Evolutionary conservation across 2,888 invertebrate genomes (phyloP), one percentile per base, ranked within the genome.

Genomic region (Hirtodrosophila duncani): DNA sequence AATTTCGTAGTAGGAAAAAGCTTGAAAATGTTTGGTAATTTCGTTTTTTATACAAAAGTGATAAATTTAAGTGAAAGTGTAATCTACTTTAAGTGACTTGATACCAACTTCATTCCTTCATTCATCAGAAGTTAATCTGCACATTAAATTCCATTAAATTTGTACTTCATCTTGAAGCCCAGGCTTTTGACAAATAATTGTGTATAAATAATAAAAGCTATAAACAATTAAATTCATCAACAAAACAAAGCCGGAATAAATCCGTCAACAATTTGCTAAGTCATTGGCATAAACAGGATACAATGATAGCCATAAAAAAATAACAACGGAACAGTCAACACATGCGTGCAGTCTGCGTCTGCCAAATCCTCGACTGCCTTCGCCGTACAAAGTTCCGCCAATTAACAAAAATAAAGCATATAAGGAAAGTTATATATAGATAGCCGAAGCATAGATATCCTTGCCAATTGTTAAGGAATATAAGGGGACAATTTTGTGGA

Each of bases 321-420:
- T n/a, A n/a, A n/a, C n/a, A n/a, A n/a, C n/a, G 2, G 17, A 20
- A 7, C 20, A 20, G 20, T 20, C 5, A 20, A 7, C 20, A 20
- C 4, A 10, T 3, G 23, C 18, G 21, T 30, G 27, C 34, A 23
- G 11, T 6, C n/a, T 18, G 9, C 2, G 8, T 4, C 7, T 4
- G 6, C 9, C 17, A 6, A 20, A 9, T 1, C 20, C 10, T 30
- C 7, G 36, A 16, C 20, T 6, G 3, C 10, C n/a, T n/a, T 18
- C 16, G 36, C 23, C 24, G 26, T 26, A 7, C 13, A 16, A 17
- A 42, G 30, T 48, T 24, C 44, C 48, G 51, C 39, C 67, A 67
- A 67, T 70, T 70, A 67, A 56, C 55, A 51, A 52, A 50, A 30
- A 51, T 41, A 44, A 20, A 26, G n/a, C n/a, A n/a, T n/a, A n/a